Base-by-base conservation (phyloP, 2,888 invertebrate genomes). In the Leptopilina syphax region DNA sequence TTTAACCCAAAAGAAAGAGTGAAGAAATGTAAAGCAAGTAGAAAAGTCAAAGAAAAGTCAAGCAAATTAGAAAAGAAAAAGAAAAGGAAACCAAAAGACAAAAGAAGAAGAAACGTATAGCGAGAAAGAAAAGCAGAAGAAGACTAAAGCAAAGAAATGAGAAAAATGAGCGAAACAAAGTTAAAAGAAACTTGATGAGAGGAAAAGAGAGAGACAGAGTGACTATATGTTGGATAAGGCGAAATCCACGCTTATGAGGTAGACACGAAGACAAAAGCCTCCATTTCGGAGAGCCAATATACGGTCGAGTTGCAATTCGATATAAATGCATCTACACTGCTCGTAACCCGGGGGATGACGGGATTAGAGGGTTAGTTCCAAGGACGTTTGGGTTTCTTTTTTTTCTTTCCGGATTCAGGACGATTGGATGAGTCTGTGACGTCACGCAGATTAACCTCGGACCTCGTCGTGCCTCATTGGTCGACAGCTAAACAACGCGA, bases 181-280 rank as follows among this genome's bases (percentile, higher is more conserved):
- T 68, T 63, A 77, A 68, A 66, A 34, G 66, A 77, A 54, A 27
- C 13, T 47, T 27, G 65, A 77, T 66, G 77, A 77, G 50, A 63
- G 81, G 80, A 66, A 81, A 83, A 81, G 79, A 81, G 79, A 81
- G 82, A 81, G 83, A 84, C 81, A 82, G 82, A 79, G 79, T 12
- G 9, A 12, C 50, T 50, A 12, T 47, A 47, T 50, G 50, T 83
- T 83, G 88, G 88, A 90, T 90, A 89, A 89, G 87, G 86, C 87
- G 84, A 90, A 90, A 90, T 89, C 91, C 90, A 88, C 89, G 89
- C 91, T 91, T 91, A 90, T 90, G 89, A 89, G 89, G 87, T 86
- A 88, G 87, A 88, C 87, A 87, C 88, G 88, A 90, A 91, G 91
- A 90, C 90, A 90, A 91, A 91, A 91, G 89, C 90, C 87, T 89